Evolutionary conservation across 2,888 invertebrate genomes (phyloP), one percentile per base, ranked within the genome.

Genomic region (Caenorhabditis virilis): DNA sequence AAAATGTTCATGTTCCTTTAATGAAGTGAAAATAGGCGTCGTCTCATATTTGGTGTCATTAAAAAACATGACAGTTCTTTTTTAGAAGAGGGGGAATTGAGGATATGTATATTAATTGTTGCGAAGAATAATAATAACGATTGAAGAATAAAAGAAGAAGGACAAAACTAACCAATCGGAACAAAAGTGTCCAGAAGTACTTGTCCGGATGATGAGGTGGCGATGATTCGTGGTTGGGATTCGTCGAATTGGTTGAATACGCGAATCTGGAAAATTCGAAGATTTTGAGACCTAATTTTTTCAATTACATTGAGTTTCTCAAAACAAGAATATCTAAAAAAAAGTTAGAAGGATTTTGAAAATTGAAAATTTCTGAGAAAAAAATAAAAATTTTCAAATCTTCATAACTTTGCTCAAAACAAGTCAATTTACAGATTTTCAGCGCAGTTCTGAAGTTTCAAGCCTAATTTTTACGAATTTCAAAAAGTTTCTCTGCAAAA

Each of bases 181-280:
- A 65, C 53, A 7, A 60, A 39, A 26, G 60, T 57, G 41, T 65
- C 65, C 38, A 65, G 26, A 27, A 65, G 60, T 27, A 56, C 56
- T 53, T 56, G 53, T 13, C 65, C 65, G 49, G 49, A 23, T 20
- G 53, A 49, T 20, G 59, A 51, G 2, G 59, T 59, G 11, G 60
- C 65, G 15, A 65, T 25, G 26, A 65, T 41, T 42, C 65, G 65
- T 35, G 65, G 65, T 22, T 51, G 60, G 16, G 60, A 65, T 30
- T 65, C 65, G 52, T 65, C 60, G 56, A 65, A 60, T 16, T 52
- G 50, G 56, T 65, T 65, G 65, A 64, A 64, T 23, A 64, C 59
- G 36, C 64, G 59, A 16, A 64, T 51, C 58, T 58, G 64, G 18
- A 56, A 33, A 33, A 26, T 13, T 16, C 5, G 3, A 7, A 16